These are phyloP conservation scores for Clarias platycephalus DNA, from an alignment of 2,797 vertebrate genomes.

Conservation along the genomic window DNA sequence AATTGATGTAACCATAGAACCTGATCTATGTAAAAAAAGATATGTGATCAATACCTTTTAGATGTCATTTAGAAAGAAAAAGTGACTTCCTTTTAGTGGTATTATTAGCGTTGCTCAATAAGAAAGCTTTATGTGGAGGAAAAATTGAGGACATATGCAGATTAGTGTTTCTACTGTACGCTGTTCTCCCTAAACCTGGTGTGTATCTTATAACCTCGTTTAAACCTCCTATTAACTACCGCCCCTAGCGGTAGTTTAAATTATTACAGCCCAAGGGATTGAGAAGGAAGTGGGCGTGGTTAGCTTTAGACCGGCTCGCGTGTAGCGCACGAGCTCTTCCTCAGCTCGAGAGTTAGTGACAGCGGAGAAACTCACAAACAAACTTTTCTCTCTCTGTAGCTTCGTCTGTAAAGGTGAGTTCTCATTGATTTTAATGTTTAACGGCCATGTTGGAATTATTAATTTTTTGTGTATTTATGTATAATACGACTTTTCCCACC, in stretches of 20 bases:
- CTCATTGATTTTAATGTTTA: background rate
- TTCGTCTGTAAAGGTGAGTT: background rate
- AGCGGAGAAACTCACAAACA: background rate
- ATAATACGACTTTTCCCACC: too few relatives aligned
- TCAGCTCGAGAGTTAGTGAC: background rate
- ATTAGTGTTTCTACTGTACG: background rate
- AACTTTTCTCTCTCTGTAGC: background rate
- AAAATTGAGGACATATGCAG: too few relatives aligned
- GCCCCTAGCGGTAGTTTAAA: background rate
- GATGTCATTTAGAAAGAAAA: too few relatives aligned
- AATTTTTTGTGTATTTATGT: background rate
- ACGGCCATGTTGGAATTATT: background rate
- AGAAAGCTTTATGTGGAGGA: too few relatives aligned
- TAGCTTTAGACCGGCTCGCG: background rate
- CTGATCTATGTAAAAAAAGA: too few relatives aligned
- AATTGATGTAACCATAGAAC: too few relatives aligned
- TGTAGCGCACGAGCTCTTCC: background rate
- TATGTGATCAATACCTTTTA: too few relatives aligned
- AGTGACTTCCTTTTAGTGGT: too few relatives aligned
- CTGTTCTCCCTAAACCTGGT: background rate
- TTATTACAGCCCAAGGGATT: background rate
- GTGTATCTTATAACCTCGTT: too few relatives aligned
- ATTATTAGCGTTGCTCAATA: too few relatives aligned
- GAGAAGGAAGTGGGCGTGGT: slow-evolving; percentile 30
- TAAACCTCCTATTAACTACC: background rate